Evolutionary conservation across 1,140 invertebrate species (phyloP).

Genomic region (Heliothis subflexa): DNA sequence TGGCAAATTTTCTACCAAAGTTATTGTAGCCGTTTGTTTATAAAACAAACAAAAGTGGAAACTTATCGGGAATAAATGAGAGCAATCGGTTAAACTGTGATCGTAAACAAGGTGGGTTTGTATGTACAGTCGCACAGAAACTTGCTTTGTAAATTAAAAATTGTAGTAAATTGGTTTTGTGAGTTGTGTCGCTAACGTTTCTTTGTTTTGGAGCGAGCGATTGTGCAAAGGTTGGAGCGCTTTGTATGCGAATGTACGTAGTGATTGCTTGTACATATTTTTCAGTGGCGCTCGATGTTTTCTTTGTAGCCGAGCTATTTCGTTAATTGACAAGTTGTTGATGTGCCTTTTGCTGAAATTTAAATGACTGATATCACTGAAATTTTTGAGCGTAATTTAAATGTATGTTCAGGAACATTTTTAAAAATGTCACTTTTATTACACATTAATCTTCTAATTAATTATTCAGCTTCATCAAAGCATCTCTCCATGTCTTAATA

Average conservation of each 20-base stretch:
- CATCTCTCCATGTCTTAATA: too few relatives aligned
- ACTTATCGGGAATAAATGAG: slow-evolving; percentile 40
- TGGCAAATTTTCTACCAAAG: slow-evolving; percentile 25
- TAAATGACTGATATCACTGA: too few relatives aligned
- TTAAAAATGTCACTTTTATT: too few relatives aligned
- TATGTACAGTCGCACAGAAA: not conserved
- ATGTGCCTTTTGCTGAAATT: not conserved
- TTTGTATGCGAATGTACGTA: slow-evolving; percentile 17
- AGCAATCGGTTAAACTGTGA: slow-evolving; percentile 39
- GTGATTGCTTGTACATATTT: not conserved
- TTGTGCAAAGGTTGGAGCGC: slow-evolving; percentile 26
- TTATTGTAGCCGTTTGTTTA: slow-evolving; percentile 33
- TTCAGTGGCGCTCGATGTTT: not conserved
- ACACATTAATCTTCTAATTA: too few relatives aligned
- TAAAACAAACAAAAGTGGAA: slow-evolving; percentile 37
- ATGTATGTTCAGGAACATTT: too few relatives aligned
- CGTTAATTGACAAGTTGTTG: not conserved
- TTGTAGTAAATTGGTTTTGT: slow-evolving; percentile 37
- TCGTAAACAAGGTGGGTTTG: slow-evolving; percentile 35
- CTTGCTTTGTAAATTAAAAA: slow-evolving; percentile 41
- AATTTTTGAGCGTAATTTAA: too few relatives aligned
- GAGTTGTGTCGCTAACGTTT: slow-evolving; percentile 30
- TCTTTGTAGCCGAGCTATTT: not conserved
- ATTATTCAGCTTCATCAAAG: too few relatives aligned
- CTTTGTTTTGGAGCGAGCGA: slow-evolving; percentile 29